Conservation (phyloP, 1,140 invertebrate species). For the Conopomorpha cramerella region DNA sequence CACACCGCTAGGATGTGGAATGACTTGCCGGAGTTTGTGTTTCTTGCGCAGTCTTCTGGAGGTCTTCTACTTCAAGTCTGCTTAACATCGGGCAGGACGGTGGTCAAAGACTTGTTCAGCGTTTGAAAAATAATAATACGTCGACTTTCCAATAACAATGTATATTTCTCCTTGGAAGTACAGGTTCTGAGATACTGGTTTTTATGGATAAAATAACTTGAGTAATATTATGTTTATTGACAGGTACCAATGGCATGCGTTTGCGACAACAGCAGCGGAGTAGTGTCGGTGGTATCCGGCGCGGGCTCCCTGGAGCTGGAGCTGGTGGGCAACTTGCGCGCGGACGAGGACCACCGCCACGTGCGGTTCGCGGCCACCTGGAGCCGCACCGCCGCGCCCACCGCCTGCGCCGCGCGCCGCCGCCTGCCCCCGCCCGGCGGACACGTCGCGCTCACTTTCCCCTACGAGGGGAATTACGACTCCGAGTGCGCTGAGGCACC, state of each 20-base stretch:
- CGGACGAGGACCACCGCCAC: constrained; percentile 71
- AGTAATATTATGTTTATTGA: constrained; percentile 21
- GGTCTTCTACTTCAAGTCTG: no score
- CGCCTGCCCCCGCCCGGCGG: constrained; percentile 67
- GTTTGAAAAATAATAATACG: no score
- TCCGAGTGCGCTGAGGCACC: constrained; percentile 74
- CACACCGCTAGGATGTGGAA: no score
- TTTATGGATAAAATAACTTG: no score
- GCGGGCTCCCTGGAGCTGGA: constrained; percentile 38
- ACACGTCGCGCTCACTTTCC: constrained; percentile 61
- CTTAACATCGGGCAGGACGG: no score
- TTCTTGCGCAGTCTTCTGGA: no score
- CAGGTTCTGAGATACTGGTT: no score
- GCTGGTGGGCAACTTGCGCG: constrained; percentile 53
- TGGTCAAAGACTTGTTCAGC: no score
- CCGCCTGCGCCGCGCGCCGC: constrained; percentile 20
- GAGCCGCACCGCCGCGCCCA: constrained; percentile 39
- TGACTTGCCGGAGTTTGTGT: no score
- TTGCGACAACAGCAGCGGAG: constrained; percentile 65
- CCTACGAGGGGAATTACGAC: constrained; percentile 59
- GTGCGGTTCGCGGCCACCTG: constrained; percentile 72
- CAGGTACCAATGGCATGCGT: constrained; percentile 67
- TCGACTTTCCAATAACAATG: no score
- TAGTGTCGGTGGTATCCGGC: constrained; percentile 16
- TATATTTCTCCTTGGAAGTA: no score